These are phyloP conservation scores for Bilobella aurantiaca DNA, from an alignment of 1,140 invertebrate genomes.

Conservation along the genomic window DNA sequence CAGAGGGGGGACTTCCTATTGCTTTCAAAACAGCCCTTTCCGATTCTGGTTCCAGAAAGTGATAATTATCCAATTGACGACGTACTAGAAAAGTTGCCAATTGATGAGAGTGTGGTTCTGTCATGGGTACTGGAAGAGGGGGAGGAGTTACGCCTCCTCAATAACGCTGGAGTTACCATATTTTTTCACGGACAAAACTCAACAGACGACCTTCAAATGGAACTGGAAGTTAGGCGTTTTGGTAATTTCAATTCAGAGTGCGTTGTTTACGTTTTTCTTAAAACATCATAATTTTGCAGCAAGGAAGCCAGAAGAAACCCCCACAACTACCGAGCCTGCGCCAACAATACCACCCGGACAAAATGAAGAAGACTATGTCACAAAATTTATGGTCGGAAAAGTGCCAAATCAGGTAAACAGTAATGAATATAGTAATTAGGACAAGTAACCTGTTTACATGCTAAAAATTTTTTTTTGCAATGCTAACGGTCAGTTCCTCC, in stretches of 20 bases:
- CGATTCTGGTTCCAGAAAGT: background rate
- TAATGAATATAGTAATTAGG: background rate
- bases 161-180: background rate
- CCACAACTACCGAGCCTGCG: background rate
- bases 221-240: too few relatives aligned
- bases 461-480: too few relatives aligned
- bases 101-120: background rate
- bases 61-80: background rate
- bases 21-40: background rate
- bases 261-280: too few relatives aligned
- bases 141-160: background rate
- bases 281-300: too few relatives aligned
- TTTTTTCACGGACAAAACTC: constrained; percentile 1
- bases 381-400: background rate
- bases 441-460: background rate
- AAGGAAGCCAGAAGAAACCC: background rate
- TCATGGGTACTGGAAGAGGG: background rate
- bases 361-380: background rate
- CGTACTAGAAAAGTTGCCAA: background rate
- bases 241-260: too few relatives aligned
- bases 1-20: background rate
- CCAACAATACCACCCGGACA: background rate
- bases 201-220: too few relatives aligned
- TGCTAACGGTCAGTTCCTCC: too few relatives aligned
- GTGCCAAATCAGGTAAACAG: background rate